Evolutionary conservation across 1,140 invertebrate genomes (phyloP), one percentile per base, ranked within the genome.

Genomic region (Varroa destructor): DNA sequence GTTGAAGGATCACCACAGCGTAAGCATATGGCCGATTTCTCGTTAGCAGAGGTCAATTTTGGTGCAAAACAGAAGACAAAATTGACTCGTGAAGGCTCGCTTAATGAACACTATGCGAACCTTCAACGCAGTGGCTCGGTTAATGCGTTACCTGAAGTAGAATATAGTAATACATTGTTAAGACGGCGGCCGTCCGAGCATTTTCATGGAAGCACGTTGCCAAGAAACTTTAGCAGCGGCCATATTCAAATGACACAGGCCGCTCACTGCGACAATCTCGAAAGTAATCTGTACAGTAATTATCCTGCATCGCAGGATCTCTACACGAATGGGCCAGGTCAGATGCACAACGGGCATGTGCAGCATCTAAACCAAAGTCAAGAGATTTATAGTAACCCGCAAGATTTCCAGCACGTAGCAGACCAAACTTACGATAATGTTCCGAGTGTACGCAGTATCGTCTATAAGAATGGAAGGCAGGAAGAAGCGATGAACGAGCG

Each of bases 31-130:
- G 61, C 61, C 36, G 61, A 67, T 67, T 67, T 67, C 61, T 43
- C 61, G 61, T 37, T 67, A 37, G 12, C 61, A 67, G 61, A 67
- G 46, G 61, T 67, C 61, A 67, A 67, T 37, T 67, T 67, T 46
- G 61, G 61, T 43, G 61, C 61, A 37, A 67, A 67, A 67, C 61
- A 67, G 61, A 67, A 67, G 61, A 67, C 61, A 46, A 67, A 46
- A 37, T 67, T 67, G 61, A 67, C 61, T 40, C 61, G 61, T 67
- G 61, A 67, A 37, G 61, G 61, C 37, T 67, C 61, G 14, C 61
- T 67, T 1, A 67, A 67, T 67, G 61, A 67, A 37, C 61, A 67
- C 40, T 67, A 67, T 46, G 61, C 61, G 61, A 67, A 67, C 61
- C 61, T 67, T 67, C 61, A 67, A 67, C 61, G 61, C 61, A 67